These are phyloP conservation scores for honey bee (Apis mellifera) DNA, from an alignment of 1,140 invertebrate genomes.

Conservation along the genomic window Amel_HAv3.1 CM009936.2:6368501-6369000, in stretches of 20 bases:
- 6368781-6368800: not conserved
- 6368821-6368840: too few relatives aligned
- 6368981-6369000: not conserved
- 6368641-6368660: not conserved
- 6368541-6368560: conserved; percentile 4
- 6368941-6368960: too few relatives aligned
- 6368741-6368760: not conserved
- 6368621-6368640: not conserved
- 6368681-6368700: not conserved
- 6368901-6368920: too few relatives aligned
- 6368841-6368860: too few relatives aligned
- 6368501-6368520: not conserved
- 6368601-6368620: not conserved
- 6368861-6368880: too few relatives aligned
- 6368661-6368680: not conserved
- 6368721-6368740: not conserved
- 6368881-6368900: too few relatives aligned
- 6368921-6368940: too few relatives aligned
- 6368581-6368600: too few relatives aligned
- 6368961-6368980: not conserved
- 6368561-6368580: not conserved
- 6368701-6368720: not conserved
- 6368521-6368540: not conserved
- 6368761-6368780: not conserved
- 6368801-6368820: too few relatives aligned